Conservation (phyloP, 2,888 invertebrate species). For the Drosophila mimica region DNA sequence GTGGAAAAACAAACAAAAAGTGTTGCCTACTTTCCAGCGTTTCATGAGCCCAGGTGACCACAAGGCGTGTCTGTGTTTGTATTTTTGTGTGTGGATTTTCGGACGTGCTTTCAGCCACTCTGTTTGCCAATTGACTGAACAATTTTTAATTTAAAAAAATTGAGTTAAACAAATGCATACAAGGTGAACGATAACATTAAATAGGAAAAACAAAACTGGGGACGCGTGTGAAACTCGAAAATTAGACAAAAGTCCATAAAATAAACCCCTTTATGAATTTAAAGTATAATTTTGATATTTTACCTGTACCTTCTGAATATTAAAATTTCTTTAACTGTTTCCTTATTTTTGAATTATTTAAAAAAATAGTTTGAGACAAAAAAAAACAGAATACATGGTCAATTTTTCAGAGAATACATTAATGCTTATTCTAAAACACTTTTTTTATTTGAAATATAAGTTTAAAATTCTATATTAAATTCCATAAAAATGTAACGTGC, state of each 20-base stretch:
- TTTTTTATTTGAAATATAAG: neutral
- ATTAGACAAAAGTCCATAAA: neutral
- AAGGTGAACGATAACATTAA: neutral
- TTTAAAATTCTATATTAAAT: neutral
- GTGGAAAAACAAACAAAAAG: constrained; percentile 41
- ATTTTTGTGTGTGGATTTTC: constrained; percentile 13
- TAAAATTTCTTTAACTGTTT: too few relatives aligned
- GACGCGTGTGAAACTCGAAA: constrained; percentile 1
- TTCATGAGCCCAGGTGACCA: constrained; percentile 57
- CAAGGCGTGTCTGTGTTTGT: constrained; percentile 51
- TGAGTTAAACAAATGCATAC: constrained; percentile 30
- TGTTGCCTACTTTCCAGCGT: constrained; percentile 64
- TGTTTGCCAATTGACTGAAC: constrained; percentile 63
- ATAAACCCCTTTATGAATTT: neutral
- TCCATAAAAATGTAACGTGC: neutral
- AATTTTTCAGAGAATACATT: neutral
- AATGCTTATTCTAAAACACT: neutral
- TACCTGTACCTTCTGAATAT: too few relatives aligned
- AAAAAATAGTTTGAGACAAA: too few relatives aligned
- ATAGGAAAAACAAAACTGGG: constrained; percentile 1
- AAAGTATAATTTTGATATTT: neutral
- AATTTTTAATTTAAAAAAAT: constrained; percentile 71
- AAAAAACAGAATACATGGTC: too few relatives aligned
- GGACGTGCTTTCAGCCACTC: constrained; percentile 35
- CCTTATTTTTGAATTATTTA: too few relatives aligned